Evolutionary conservation across 2,113 vertebrate species (phyloP).

Genomic region (Taurulus bubalis): DNA sequence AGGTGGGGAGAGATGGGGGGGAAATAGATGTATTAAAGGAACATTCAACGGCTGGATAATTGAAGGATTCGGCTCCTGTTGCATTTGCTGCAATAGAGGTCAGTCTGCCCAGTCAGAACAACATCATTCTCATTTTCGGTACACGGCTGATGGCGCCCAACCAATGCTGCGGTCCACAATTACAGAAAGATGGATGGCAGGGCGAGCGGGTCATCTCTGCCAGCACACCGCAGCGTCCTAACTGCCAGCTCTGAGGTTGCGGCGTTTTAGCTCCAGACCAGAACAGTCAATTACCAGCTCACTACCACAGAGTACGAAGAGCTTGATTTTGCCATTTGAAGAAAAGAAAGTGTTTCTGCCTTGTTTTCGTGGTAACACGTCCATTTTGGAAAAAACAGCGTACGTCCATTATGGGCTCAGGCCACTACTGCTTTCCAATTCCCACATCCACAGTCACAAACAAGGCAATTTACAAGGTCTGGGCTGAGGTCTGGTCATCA

Average conservation of each 20-base stretch:
- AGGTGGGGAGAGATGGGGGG: neutral
- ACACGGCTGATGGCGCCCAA: neutral
- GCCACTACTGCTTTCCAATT: constrained; percentile 23
- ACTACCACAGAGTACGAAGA: neutral
- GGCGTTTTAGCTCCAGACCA: neutral
- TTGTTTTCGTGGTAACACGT: constrained; percentile 11
- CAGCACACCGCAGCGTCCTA: neutral
- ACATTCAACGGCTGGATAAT: constrained; percentile 19
- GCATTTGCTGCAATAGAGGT: neutral
- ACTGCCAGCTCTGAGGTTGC: neutral
- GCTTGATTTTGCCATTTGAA: neutral
- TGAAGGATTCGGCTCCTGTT: constrained; percentile 13
- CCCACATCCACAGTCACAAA: constrained; percentile 20
- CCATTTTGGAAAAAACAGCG: constrained; percentile 15
- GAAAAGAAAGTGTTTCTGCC: neutral
- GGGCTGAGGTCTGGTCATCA: neutral
- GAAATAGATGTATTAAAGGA: constrained; percentile 6
- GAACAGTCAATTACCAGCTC: constrained; percentile 6
- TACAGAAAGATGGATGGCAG: neutral
- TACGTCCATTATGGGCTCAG: constrained; percentile 30
- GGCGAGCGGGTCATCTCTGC: neutral
- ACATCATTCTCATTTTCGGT: neutral
- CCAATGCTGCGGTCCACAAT: neutral
- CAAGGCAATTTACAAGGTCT: neutral
- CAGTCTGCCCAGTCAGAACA: neutral